Conservation (phyloP, 2,797 vertebrate species). For the Trematomus bernacchii region DNA sequence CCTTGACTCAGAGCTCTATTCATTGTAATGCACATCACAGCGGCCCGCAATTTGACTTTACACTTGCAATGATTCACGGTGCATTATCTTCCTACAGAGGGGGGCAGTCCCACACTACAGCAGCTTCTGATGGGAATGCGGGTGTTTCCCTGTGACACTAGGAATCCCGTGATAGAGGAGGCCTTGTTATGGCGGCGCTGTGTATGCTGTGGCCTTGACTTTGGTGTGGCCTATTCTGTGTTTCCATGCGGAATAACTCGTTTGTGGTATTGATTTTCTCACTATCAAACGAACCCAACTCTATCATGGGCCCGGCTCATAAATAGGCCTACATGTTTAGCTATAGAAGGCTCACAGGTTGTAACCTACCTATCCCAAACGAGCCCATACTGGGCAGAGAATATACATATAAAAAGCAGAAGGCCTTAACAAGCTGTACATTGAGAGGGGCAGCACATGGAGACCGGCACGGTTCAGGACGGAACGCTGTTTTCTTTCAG, state of each 20-base stretch:
- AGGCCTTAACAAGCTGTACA: constrained; percentile 31
- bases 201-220: constrained; percentile 36
- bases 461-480: constrained; percentile 30
- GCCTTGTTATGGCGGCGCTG: constrained; percentile 28
- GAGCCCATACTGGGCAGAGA: not conserved
- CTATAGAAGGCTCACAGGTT: not conserved
- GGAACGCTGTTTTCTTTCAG: constrained; percentile 34
- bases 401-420: not conserved
- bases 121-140: not conserved
- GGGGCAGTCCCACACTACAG: not conserved
- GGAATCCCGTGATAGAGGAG: constrained; percentile 6
- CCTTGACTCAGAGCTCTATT: constrained; percentile 65
- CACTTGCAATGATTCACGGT: constrained; percentile 11
- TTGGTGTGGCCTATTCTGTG: constrained; percentile 16
- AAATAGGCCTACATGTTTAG: not conserved
- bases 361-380: no score
- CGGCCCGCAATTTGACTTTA: constrained; percentile 8
- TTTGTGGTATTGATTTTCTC: not conserved
- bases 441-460: not conserved
- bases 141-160: constrained; percentile 1
- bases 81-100: not conserved
- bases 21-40: constrained; percentile 36
- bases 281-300: not conserved
- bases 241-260: no score
- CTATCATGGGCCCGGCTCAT: not conserved